These are phyloP conservation scores for Girardinichthys multiradiatus DNA, from an alignment of 2,113 vertebrate species.

Conservation along the genomic window DNA sequence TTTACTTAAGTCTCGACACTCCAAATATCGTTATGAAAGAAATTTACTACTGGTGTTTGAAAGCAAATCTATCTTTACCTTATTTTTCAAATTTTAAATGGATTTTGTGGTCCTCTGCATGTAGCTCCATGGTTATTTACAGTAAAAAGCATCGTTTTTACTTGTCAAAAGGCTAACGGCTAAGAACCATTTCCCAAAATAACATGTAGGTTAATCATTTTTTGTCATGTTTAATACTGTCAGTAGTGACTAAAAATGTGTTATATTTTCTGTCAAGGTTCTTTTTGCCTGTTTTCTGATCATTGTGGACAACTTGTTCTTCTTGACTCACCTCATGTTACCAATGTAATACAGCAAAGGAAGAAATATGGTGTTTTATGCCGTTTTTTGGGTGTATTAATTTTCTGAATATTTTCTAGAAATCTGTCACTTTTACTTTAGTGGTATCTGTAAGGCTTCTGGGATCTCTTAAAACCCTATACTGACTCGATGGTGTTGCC, in stretches of 20 bases:
- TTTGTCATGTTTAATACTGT: neutral
- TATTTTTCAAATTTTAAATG: conserved; percentile 35
- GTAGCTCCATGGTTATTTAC: conserved; percentile 29
- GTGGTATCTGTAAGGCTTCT: neutral
- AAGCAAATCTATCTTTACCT: neutral
- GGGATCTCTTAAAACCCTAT: no score
- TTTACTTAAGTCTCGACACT: conserved; percentile 41
- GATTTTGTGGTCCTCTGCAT: neutral
- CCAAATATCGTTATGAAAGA: conserved; percentile 27
- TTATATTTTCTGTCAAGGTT: neutral
- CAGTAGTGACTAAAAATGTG: neutral
- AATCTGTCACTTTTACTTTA: neutral
- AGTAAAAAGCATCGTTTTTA: neutral
- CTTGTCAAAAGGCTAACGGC: neutral
- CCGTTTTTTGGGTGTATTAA: no score
- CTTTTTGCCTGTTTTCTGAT: neutral
- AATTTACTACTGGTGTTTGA: conserved; percentile 16
- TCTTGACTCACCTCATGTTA: no score
- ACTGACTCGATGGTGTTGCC: no score
- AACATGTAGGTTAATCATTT: neutral
- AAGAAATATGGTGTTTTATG: no score
- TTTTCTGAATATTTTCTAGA: neutral
- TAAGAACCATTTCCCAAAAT: neutral
- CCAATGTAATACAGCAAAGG: no score
- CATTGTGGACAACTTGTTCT: no score